Base-by-base conservation (phyloP, 2,113 vertebrate genomes). In the Progne subis region DNA sequence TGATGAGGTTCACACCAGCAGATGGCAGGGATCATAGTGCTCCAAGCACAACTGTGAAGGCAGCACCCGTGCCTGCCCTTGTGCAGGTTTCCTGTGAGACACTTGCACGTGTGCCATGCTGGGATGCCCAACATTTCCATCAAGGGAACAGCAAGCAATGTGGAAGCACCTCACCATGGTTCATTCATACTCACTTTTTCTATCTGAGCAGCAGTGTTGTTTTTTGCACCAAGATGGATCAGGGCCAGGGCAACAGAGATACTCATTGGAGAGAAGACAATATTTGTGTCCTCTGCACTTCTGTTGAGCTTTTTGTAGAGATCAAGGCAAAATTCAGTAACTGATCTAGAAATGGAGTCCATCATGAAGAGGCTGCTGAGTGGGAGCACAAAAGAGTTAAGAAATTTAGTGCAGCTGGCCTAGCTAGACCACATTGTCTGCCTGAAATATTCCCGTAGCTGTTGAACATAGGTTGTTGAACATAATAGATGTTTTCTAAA, bases 241-340 rank as follows among this genome's bases (percentile, higher is more conserved):
- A 98, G 96, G 57, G 94, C 94, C 25, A 98, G 87, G 63, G 98
- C 97, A 53, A 92, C 60, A 9, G 97, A 97, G 82, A 98, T 92
- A 74, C 97, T 98, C 81, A 95, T 46, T 29, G 98, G 98, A 78
- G 96, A 98, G 72, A 97, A 95, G 86, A 98, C 67, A 10, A 97
- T 87, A 65, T 98, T 98, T 92, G 59, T 91, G 11, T 14, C 44
- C 72, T 6, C 15, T 52, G 90, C 67, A 16, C 31, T 71, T 94
- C 81, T 94, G 71, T 95, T 98, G 53, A 98, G 92, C 41, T 97
- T 88, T 69, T 95, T 93, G 68, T 98, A 98, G 82, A 98, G 92
- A 86, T 98, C 98, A n/a, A 98, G 96, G 92, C 97, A 96, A 95
- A 98, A 98, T 47, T 98, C 96, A 61, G 59, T 95, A 83, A 98